phyloP scores from a whole-genome alignment of 2,888 invertebrate species.

The Rambutsinella grinnellia region DNA sequence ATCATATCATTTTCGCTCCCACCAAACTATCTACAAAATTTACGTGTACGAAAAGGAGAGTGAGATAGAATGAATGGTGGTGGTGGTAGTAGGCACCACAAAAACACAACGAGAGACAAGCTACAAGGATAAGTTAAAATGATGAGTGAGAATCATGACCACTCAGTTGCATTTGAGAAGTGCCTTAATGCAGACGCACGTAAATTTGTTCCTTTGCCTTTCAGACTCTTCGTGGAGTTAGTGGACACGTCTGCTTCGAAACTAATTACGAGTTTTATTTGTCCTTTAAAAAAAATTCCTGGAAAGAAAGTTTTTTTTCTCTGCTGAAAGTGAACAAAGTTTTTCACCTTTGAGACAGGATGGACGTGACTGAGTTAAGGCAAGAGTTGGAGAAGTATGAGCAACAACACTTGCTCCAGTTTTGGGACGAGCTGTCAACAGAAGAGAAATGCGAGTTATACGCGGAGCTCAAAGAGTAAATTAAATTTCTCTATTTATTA shows the following conservation, averaged over 20 bases:
- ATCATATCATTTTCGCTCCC: too few species aligned
- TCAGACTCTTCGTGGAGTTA: neutral
- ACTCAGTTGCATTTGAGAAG: constrained; percentile 54
- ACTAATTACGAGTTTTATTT: too few species aligned
- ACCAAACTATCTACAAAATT: too few species aligned
- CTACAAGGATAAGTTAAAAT: too few species aligned
- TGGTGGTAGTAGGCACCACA: too few species aligned
- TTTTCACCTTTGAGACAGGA: too few species aligned
- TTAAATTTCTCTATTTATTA: neutral
- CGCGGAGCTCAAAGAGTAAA: constrained; percentile 75
- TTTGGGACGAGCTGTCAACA: constrained; percentile 81
- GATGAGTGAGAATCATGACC: neutral
- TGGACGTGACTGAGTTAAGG: constrained; percentile 72
- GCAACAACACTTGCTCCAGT: constrained; percentile 86
- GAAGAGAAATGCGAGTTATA: constrained; percentile 75
- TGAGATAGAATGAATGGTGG: too few species aligned
- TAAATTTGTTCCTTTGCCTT: constrained; percentile 1
- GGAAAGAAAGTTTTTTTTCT: constrained; percentile 6
- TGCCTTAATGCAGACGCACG: constrained; percentile 47
- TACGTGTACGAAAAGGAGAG: too few species aligned
- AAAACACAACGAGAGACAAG: too few species aligned
- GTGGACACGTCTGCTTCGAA: too few species aligned
- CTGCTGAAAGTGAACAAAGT: neutral
- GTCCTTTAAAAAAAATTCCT: too few species aligned
- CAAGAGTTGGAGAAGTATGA: constrained; percentile 75